Conservation (phyloP, 2,113 vertebrate species). For the Egretta garzetta region DNA sequence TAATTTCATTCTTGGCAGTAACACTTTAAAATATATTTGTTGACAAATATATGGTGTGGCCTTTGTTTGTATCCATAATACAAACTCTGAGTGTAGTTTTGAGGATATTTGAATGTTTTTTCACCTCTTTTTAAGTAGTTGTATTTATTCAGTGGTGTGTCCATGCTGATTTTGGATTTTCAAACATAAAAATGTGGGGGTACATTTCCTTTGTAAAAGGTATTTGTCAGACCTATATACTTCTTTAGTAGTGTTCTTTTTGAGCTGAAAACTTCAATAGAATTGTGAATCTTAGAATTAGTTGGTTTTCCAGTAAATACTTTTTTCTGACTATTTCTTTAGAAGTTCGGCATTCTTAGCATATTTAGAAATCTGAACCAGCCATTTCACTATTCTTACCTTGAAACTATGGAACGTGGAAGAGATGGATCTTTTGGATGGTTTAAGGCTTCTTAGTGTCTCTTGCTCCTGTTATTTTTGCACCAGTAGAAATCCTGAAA, state of each 20-base stretch:
- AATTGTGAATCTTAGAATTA: not conserved
- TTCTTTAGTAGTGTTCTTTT: not conserved
- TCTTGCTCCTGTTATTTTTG: not conserved
- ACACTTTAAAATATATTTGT: not conserved
- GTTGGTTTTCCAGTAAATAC: not conserved
- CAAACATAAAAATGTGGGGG: not conserved
- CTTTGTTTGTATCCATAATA: not conserved
- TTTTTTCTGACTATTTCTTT: not conserved
- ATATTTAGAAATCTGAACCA: not conserved
- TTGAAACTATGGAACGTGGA: not conserved
- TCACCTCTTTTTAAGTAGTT: not conserved
- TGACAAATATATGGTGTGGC: not conserved
- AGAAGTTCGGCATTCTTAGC: not conserved
- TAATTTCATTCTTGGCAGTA: not conserved
- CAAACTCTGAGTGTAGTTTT: not conserved
- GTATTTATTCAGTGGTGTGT: not conserved
- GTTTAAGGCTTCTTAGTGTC: not conserved
- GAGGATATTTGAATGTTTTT: not conserved
- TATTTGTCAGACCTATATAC: not conserved
- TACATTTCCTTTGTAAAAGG: not conserved
- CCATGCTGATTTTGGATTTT: not conserved
- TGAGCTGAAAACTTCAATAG: not conserved
- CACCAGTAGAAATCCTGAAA: not conserved
- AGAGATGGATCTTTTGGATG: not conserved
- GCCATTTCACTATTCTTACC: not conserved